Conservation (phyloP, 2,797 vertebrate genomes). For the Bradypodion ventrale region DNA sequence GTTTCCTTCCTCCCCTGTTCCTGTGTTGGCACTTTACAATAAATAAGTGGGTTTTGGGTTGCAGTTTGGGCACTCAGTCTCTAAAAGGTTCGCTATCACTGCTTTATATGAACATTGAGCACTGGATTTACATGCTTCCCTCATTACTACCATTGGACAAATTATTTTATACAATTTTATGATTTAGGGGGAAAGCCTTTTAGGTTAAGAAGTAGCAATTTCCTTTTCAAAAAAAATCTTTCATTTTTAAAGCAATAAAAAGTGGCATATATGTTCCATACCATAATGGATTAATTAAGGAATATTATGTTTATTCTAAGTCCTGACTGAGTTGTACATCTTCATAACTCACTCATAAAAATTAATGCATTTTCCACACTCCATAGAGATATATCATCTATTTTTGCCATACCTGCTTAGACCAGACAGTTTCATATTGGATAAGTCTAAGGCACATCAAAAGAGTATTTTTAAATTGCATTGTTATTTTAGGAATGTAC, state of each 20-base stretch:
- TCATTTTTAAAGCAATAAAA: conserved; percentile 76
- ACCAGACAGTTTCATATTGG: conserved; percentile 74
- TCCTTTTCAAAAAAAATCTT: conserved; percentile 68
- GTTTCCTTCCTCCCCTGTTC: too few species aligned
- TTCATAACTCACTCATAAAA: conserved; percentile 79
- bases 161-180: conserved; percentile 69
- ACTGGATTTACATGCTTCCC: conserved; percentile 67
- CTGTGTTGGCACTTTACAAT: too few species aligned
- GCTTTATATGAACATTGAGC: conserved; percentile 63
- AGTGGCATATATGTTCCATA: conserved; percentile 70
- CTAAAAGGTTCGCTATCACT: too few species aligned
- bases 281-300: conserved; percentile 80
- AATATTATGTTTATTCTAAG: conserved; percentile 78
- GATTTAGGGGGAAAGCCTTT: conserved; percentile 69
- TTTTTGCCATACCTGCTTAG: conserved; percentile 73
- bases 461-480: conserved; percentile 59
- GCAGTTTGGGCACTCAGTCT: too few species aligned
- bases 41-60: too few species aligned
- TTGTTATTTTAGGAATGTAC: conserved; percentile 72
- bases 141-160: conserved; percentile 72
- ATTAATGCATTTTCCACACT: conserved; percentile 73
- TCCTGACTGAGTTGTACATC: conserved; percentile 71
- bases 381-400: conserved; percentile 63
- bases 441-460: conserved; percentile 65
- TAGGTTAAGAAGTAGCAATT: conserved; percentile 63